Conservation (phyloP, 1,140 invertebrate species). For the Tetramorium alpestre region DNA sequence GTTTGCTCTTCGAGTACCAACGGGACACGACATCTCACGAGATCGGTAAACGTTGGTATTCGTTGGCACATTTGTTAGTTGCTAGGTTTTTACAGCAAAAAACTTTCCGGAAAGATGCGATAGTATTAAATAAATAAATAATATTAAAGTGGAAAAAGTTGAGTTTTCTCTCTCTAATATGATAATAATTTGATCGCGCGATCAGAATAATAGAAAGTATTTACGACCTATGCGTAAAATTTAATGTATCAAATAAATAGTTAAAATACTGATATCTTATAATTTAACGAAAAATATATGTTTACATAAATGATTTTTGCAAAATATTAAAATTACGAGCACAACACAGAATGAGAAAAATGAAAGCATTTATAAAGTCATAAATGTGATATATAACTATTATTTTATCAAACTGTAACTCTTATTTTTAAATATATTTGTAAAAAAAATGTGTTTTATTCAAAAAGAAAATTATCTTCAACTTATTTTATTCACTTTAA, state of each 20-base stretch:
- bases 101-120: not conserved
- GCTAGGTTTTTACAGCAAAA: conserved; percentile 28
- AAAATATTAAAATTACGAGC: not conserved
- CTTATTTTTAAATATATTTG: not conserved
- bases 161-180: not conserved
- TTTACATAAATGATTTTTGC: not conserved
- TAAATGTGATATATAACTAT: not conserved
- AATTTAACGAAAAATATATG: not conserved
- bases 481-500: not conserved
- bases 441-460: too few relatives aligned
- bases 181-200: not conserved
- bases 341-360: not conserved
- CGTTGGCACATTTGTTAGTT: conserved; percentile 7
- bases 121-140: not conserved
- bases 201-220: not conserved
- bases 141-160: not conserved
- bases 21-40: conserved; percentile 47
- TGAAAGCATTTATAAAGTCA: not conserved
- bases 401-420: not conserved
- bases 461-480: not conserved
- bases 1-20: conserved; percentile 50
- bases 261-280: not conserved
- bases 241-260: not conserved
- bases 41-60: conserved; percentile 57
- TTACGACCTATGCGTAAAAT: not conserved